Evolutionary conservation across 2,113 vertebrate genomes (phyloP).

Genomic region (Osmerus eperlanus): DNA sequence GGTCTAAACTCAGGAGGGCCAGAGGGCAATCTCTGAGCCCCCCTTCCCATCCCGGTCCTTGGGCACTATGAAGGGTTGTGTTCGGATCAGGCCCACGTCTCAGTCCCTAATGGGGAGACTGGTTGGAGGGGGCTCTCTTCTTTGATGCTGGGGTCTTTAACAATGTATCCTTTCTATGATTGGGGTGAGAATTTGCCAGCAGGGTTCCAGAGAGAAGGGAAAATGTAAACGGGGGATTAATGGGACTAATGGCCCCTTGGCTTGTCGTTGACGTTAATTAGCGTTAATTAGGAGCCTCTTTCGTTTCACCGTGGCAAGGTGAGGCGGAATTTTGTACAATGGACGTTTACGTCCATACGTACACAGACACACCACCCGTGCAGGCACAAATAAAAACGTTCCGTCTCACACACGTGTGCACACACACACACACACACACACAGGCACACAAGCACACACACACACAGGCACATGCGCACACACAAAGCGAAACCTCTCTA

Average conservation of each 20-base stretch:
- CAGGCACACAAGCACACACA: conserved; percentile 18
- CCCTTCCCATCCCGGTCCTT: conserved; percentile 24
- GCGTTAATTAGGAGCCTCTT: conserved; percentile 71
- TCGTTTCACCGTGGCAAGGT: conserved; percentile 30
- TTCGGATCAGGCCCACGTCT: conserved; percentile 54
- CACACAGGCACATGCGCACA: conserved; percentile 20
- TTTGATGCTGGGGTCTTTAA: conserved; percentile 67
- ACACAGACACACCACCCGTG: neutral
- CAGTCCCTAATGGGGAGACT: conserved; percentile 59
- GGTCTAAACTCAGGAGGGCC: conserved; percentile 46
- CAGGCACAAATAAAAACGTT: neutral
- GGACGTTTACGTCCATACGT: neutral
- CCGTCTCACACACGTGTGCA: no score
- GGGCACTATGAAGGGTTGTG: conserved; percentile 41
- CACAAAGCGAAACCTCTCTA: conserved; percentile 3
- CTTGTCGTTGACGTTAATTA: conserved; percentile 78
- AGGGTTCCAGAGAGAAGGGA: conserved; percentile 66
- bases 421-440: neutral
- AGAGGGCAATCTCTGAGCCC: conserved; percentile 29
- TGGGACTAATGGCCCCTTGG: conserved; percentile 68
- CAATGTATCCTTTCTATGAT: conserved; percentile 67
- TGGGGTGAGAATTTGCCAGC: conserved; percentile 67
- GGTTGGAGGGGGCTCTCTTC: conserved; percentile 46
- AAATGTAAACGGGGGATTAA: conserved; percentile 77
- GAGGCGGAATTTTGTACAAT: conserved; percentile 1